Base-by-base conservation (phyloP, 2,888 invertebrate genomes). In the Drosophila quasianomalipes region DNA sequence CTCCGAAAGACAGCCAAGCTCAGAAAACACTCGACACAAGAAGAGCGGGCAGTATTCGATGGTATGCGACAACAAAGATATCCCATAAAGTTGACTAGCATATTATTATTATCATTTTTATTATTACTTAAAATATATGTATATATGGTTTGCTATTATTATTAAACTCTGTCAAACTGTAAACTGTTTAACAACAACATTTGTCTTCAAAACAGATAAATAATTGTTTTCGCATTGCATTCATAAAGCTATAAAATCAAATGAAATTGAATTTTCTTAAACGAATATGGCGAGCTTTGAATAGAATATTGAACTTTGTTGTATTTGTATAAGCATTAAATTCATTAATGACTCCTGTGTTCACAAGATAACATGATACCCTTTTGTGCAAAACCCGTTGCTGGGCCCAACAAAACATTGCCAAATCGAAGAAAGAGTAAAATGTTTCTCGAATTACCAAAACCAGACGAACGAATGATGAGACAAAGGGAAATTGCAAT, bases 391-490 rank as follows among this genome's bases (percentile, higher is more conserved):
- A n/a, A n/a, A 5, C 0, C 19, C 4, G 28, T 3, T 9, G 26
- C 12, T 16, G 51, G 49, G 49, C 61, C 65, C 59, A 67, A 76
- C 68, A 82, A 76, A 85, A 82, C 70, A 60, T 57, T 64, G 73
- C 51, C 54, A 70, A 82, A 77, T 77, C 74, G 73, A 55, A 62
- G 79, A 70, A 79, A 85, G 74, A 31, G 37, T 22, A 74, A 70
- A 63, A 79, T 83, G 75, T 71, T 74, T 66, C 66, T 71, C 55
- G 79, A 76, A 80, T 80, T 80, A 81, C 76, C 73, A 70, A 76
- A 72, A 81, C 81, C 71, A 83, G 89, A 69, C 72, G 74, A 53
- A 68, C 68, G 73, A 74, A 74, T 74, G 74, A 79, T 74, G 66
- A 70, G 62, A 70, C 61, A 62, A 74, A 75, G 65, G 65, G 52